phyloP scores from a whole-genome alignment of 2,797 vertebrate species.

The Cichlasoma orientale region DNA sequence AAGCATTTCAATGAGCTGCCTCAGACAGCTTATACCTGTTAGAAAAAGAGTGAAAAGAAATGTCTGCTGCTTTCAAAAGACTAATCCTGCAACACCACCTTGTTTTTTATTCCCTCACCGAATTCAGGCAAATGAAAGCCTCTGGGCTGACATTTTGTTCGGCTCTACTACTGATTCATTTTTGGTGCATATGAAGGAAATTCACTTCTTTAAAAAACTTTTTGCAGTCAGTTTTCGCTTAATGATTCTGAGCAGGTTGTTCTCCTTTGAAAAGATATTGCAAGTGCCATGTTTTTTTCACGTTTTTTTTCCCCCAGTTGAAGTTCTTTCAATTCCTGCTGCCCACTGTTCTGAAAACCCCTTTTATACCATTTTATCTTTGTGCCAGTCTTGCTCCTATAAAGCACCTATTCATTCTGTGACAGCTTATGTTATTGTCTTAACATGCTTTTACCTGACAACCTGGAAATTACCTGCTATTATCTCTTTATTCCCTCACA shows the following conservation, averaged over 20 bases:
- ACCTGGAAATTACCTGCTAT: background rate
- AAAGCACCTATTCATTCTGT: background rate
- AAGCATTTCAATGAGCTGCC: slow-evolving; percentile 31
- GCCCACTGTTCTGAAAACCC: background rate
- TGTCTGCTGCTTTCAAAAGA: slow-evolving; percentile 43
- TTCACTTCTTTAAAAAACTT: slow-evolving; percentile 16
- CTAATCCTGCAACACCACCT: slow-evolving; percentile 51
- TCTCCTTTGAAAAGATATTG: slow-evolving; percentile 38
- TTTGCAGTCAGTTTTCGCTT: slow-evolving; percentile 27
- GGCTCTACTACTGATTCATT: slow-evolving; percentile 26
- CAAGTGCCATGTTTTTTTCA: slow-evolving; percentile 19
- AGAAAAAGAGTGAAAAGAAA: slow-evolving; percentile 32
- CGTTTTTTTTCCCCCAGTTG: slow-evolving; percentile 19
- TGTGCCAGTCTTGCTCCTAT: slow-evolving; percentile 8
- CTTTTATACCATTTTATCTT: slow-evolving; percentile 18
- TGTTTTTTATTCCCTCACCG: slow-evolving; percentile 17
- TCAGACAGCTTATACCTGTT: slow-evolving; percentile 41
- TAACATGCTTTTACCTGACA: slow-evolving; percentile 4
- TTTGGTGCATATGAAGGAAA: slow-evolving; percentile 28
- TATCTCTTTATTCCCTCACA: background rate
- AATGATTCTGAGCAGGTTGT: slow-evolving; percentile 43
- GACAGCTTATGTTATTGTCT: slow-evolving; percentile 15
- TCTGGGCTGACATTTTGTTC: slow-evolving; percentile 45
- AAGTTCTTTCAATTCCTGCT: slow-evolving; percentile 26
- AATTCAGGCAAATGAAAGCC: slow-evolving; percentile 54